A percentile compares a stretch with the other conserved stretches of the same genome.
These are phyloP conservation scores for Coturnix japonica DNA, from an alignment of 2,113 vertebrate species.

Conservation along the genomic window DNA sequence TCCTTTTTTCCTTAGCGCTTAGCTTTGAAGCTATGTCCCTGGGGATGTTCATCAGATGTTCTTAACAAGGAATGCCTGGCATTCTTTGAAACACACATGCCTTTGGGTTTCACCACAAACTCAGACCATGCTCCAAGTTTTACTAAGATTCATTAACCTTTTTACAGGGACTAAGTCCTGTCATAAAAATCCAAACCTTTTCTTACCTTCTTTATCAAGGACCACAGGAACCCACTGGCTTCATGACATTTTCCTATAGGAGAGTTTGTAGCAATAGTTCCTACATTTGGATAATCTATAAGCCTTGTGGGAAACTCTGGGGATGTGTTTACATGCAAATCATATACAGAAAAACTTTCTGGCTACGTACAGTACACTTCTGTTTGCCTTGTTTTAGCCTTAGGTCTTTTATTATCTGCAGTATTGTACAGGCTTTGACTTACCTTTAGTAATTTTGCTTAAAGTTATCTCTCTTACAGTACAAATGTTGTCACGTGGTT, in stretches of 20 bases:
- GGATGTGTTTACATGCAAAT: slow-evolving; percentile 35
- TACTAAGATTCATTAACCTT: slow-evolving; percentile 27
- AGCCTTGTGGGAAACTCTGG: slow-evolving; percentile 23
- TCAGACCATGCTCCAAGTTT: background rate
- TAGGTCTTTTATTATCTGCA: slow-evolving; percentile 39
- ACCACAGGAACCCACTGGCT: slow-evolving; percentile 18
- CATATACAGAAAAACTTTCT: slow-evolving; percentile 16
- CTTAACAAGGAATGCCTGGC: background rate
- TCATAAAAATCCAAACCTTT: background rate
- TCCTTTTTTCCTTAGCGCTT: background rate
- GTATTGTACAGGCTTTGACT: slow-evolving; percentile 35
- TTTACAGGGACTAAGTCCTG: background rate
- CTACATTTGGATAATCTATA: slow-evolving; percentile 1
- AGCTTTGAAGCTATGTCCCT: background rate
- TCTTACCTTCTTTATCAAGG: slow-evolving; percentile 7
- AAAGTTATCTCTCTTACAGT: background rate
- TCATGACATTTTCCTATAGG: slow-evolving; percentile 35
- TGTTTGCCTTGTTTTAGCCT: slow-evolving; percentile 38
- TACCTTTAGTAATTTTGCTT: slow-evolving; percentile 19
- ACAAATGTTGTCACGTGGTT: background rate
- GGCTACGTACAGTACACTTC: background rate
- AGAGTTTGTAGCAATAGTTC: background rate
- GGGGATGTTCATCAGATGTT: background rate
- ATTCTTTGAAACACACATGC: background rate
- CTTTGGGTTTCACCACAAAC: slow-evolving; percentile 19